phyloP scores from a whole-genome alignment of 2,113 vertebrate genomes.

The Pionites leucogaster region DNA sequence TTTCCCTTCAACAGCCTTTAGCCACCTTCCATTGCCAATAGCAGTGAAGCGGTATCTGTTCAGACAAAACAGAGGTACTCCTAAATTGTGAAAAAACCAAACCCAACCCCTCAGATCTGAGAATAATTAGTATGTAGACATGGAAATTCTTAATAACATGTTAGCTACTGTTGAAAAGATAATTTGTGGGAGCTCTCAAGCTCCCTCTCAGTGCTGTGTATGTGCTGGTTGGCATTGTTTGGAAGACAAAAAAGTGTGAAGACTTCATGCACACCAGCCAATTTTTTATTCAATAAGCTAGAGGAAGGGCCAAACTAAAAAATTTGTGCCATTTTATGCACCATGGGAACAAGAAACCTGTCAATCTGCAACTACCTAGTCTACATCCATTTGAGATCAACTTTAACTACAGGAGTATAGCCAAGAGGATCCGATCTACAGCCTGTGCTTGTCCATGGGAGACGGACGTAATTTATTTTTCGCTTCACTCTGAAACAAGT shows the following conservation, averaged over 20 bases:
- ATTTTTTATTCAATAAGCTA: constrained; percentile 26
- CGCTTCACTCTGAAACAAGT: neutral
- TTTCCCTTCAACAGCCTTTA: neutral
- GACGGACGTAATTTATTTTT: neutral
- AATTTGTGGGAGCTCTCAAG: constrained; percentile 22
- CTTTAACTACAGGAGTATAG: neutral
- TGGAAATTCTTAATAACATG: constrained; percentile 57
- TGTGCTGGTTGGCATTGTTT: constrained; percentile 14
- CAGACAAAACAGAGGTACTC: constrained; percentile 15
- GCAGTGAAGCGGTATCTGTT: neutral
- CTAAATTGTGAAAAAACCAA: neutral
- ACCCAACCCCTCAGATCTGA: neutral
- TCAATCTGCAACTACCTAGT: constrained; percentile 38
- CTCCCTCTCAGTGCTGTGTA: neutral
- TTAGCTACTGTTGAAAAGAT: constrained; percentile 51
- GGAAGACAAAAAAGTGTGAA: constrained; percentile 60
- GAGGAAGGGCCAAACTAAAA: constrained; percentile 33
- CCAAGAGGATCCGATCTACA: neutral
- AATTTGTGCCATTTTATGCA: constrained; percentile 25
- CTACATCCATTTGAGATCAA: neutral
- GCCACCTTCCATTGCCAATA: neutral
- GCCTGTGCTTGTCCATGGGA: neutral
- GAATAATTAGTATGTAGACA: constrained; percentile 54
- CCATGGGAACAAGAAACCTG: constrained; percentile 46
- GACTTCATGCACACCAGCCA: constrained; percentile 13